Evolutionary conservation across 2,888 invertebrate genomes (phyloP).

Genomic region (Folsomia candida): DNA sequence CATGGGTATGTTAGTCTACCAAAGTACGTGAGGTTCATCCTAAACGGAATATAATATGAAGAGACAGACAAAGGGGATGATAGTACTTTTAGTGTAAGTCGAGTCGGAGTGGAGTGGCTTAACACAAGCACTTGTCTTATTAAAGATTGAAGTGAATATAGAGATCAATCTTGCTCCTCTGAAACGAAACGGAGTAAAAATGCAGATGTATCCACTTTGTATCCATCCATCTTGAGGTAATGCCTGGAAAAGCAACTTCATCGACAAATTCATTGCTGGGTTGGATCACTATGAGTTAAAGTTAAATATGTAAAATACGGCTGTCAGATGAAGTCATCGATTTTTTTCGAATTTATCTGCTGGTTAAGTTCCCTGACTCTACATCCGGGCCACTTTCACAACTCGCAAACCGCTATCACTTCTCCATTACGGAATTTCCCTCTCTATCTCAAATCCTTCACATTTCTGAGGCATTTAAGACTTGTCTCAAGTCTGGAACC

Average conservation of each 20-base stretch:
- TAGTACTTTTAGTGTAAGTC: no score
- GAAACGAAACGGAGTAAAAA: background rate
- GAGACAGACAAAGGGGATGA: background rate
- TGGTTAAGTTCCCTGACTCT: background rate
- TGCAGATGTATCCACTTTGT: no score
- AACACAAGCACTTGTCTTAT: background rate
- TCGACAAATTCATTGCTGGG: background rate
- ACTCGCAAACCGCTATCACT: background rate
- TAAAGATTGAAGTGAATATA: background rate
- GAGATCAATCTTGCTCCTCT: background rate
- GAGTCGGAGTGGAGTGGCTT: background rate
- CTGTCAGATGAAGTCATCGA: background rate
- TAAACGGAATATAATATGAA: no score
- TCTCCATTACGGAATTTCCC: background rate
- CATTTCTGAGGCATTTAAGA: background rate
- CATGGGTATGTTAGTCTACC: no score
- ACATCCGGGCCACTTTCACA: background rate
- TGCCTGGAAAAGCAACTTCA: background rate
- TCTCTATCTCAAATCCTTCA: background rate
- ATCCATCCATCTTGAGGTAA: background rate
- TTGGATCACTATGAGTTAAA: background rate
- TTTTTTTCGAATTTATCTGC: background rate
- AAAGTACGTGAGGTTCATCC: no score
- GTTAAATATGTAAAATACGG: background rate
- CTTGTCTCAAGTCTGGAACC: no score